Evolutionary conservation across 2,113 vertebrate species (phyloP).

Genomic region (Promerops cafer): DNA sequence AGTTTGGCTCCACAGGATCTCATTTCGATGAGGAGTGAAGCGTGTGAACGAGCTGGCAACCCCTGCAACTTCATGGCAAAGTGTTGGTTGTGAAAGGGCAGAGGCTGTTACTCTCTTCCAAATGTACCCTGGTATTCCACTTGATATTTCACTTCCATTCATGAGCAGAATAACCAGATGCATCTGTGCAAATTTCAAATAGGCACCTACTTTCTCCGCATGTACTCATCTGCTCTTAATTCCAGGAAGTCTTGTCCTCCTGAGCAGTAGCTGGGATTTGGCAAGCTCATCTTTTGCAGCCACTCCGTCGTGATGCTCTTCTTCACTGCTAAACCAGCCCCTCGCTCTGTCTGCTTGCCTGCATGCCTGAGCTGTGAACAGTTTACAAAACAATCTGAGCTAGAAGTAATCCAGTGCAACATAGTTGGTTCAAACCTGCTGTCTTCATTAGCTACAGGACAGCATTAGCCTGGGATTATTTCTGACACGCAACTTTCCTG

Average conservation of each 20-base stretch:
- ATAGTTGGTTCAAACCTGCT: not conserved
- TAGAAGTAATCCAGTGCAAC: not conserved
- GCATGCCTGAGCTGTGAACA: not conserved
- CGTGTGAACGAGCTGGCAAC: rapidly evolving
- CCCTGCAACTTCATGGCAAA: rapidly evolving
- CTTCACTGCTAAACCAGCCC: rapidly evolving
- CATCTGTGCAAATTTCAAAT: not conserved
- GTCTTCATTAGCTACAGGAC: not conserved
- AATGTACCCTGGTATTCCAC: too few relatives aligned
- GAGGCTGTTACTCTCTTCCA: not conserved
- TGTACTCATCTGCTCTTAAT: rapidly evolving
- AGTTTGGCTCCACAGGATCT: not conserved
- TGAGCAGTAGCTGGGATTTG: not conserved
- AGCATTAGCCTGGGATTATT: not conserved
- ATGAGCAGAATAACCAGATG: not conserved
- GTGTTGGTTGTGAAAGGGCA: too few relatives aligned
- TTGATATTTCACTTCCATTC: not conserved
- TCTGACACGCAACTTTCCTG: rapidly evolving
- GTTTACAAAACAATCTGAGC: not conserved
- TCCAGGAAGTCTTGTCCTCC: not conserved
- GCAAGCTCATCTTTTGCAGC: not conserved
- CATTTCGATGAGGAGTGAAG: rapidly evolving
- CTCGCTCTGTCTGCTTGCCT: rapidly evolving
- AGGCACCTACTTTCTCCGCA: not conserved
- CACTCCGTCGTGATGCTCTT: rapidly evolving